phyloP scores from a whole-genome alignment of 2,888 invertebrate genomes.

The Anthophora plumipes region DNA sequence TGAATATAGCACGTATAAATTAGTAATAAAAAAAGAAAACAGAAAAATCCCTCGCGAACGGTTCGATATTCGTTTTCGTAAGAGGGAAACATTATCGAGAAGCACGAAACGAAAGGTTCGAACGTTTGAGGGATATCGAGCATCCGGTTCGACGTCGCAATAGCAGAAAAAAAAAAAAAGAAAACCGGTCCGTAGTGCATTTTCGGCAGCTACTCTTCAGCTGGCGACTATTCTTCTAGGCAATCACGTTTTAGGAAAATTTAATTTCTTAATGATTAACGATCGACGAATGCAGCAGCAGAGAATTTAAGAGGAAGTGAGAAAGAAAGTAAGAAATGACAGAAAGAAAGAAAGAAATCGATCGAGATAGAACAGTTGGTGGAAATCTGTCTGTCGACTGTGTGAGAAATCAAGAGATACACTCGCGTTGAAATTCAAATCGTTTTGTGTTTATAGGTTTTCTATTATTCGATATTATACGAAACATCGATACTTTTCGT shows the following conservation, averaged over 20 bases:
- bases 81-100: neutral
- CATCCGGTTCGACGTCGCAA: conserved; percentile 55
- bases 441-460: conserved; percentile 10
- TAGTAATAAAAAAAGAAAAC: conserved; percentile 1
- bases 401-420: conserved; percentile 64
- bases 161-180: too few species aligned
- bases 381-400: conserved; percentile 51
- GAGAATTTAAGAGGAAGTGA: neutral
- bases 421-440: conserved; percentile 31
- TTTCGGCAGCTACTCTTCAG: conserved; percentile 62
- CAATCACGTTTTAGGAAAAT: conserved; percentile 79
- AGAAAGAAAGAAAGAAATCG: conserved; percentile 1
- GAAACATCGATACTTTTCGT: conserved; percentile 18
- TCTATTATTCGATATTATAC: neutral
- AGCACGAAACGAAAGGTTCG: neutral
- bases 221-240: conserved; percentile 73
- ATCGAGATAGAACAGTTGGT: conserved; percentile 19
- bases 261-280: conserved; percentile 71
- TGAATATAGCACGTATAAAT: conserved; percentile 8
- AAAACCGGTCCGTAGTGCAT: conserved; percentile 64
- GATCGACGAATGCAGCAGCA: conserved; percentile 34
- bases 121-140: conserved; percentile 6
- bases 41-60: conserved; percentile 15
- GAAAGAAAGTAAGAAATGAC: too few species aligned
- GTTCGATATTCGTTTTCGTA: neutral